Conservation (phyloP, 2,888 invertebrate genomes). For the Lymantria dispar region DNA sequence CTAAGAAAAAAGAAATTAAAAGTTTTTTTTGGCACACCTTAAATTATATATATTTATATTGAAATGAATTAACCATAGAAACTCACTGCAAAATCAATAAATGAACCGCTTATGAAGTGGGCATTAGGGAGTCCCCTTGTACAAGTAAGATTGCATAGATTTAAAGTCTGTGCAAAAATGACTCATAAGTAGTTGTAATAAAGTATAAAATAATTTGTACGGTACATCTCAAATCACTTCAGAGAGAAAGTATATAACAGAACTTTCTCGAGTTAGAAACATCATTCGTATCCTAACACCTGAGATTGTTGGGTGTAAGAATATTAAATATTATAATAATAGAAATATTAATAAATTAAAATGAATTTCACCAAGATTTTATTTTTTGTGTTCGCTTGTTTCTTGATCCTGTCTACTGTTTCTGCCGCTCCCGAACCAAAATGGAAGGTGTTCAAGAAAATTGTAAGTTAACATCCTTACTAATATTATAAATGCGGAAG, state of each 20-base stretch:
- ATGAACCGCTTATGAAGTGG: not conserved
- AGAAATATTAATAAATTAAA: slow-evolving; percentile 13
- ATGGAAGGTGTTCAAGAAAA: slow-evolving; percentile 50
- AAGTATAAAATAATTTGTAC: not conserved
- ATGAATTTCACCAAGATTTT: slow-evolving; percentile 45
- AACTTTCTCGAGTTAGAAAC: slow-evolving; percentile 16
- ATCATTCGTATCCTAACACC: slow-evolving; percentile 20
- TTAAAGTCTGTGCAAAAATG: not conserved
- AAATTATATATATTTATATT: too few relatives aligned
- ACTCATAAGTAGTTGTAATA: not conserved
- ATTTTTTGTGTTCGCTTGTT: slow-evolving; percentile 32
- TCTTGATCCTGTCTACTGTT: slow-evolving; percentile 27
- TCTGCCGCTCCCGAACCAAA: slow-evolving; percentile 41
- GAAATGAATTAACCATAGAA: too few relatives aligned
- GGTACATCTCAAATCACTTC: slow-evolving; percentile 6
- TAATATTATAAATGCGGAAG: too few relatives aligned
- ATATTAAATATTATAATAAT: not conserved
- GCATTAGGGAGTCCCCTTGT: slow-evolving; percentile 24
- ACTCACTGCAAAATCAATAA: too few relatives aligned
- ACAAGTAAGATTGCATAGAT: not conserved
- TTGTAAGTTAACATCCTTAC: slow-evolving; percentile 39
- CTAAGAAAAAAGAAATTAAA: too few relatives aligned
- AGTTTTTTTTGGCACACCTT: too few relatives aligned
- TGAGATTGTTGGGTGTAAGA: not conserved
- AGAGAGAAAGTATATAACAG: slow-evolving; percentile 19